These are phyloP conservation scores for Cavia aperea DNA, from an alignment of 2,113 vertebrate genomes.

Conservation along the genomic window DNA sequence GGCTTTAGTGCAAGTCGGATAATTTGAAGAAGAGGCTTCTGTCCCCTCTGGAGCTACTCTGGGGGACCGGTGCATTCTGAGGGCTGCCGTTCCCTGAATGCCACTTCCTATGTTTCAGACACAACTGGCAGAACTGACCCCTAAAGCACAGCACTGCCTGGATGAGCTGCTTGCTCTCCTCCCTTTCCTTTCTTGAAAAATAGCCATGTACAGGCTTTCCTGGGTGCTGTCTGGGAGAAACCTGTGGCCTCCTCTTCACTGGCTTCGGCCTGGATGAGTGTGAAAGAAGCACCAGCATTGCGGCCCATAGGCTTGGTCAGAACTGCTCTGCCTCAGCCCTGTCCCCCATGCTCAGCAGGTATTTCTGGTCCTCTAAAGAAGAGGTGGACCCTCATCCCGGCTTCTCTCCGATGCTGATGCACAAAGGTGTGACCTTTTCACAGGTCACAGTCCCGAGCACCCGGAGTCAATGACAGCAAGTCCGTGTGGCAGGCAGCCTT, in stretches of 20 bases:
- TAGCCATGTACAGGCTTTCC: no score
- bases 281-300: not conserved
- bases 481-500: slow-evolving; percentile 53
- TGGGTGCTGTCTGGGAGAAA: not conserved
- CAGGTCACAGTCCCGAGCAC: slow-evolving; percentile 56
- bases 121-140: not conserved
- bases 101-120: not conserved
- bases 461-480: slow-evolving; percentile 59
- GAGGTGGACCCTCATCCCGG: slow-evolving; percentile 52
- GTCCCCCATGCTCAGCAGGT: not conserved
- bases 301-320: not conserved
- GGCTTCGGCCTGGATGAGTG: not conserved
- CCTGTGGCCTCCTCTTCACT: not conserved
- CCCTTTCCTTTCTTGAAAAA: not conserved
- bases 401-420: slow-evolving; percentile 61
- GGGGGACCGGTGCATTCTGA: not conserved
- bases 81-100: not conserved
- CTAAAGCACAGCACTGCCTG: not conserved
- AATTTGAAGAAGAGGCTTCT: not conserved
- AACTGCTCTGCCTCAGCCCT: not conserved
- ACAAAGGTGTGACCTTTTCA: slow-evolving; percentile 71
- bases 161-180: not conserved
- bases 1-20: not conserved
- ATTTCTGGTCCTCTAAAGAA: not conserved
- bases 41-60: not conserved